These are phyloP conservation scores for Zaprionus lachaisei DNA, from an alignment of 1,140 invertebrate species.

Conservation along the genomic window DNA sequence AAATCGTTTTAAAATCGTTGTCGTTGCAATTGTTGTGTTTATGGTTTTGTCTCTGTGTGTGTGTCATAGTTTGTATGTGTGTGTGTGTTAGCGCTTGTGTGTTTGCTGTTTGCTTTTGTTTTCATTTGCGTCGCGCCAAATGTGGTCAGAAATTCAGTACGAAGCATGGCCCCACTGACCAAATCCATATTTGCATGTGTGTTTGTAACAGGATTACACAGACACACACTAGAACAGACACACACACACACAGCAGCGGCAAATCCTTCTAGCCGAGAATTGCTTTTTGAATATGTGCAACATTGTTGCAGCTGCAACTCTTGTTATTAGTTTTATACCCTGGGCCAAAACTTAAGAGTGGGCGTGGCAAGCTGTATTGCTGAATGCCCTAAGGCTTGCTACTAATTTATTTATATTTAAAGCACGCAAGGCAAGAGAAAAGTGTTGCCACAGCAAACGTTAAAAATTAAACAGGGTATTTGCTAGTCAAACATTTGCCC, in stretches of 20 bases:
- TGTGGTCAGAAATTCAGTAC: slow-evolving; percentile 28
- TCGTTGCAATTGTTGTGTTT: slow-evolving; percentile 34
- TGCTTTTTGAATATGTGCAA: slow-evolving; percentile 73
- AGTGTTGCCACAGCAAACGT: neutral
- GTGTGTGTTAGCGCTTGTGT: neutral
- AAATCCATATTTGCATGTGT: slow-evolving; percentile 39
- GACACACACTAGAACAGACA: neutral
- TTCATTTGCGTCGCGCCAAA: slow-evolving; percentile 47
- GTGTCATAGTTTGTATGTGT: slow-evolving; percentile 8
- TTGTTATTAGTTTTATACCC: slow-evolving; percentile 34
- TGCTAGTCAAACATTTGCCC: neutral
- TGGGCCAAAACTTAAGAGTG: neutral
- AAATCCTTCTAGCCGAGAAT: slow-evolving; percentile 66
- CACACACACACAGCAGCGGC: neutral
- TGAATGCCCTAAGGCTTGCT: neutral
- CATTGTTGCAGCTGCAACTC: slow-evolving; percentile 46
- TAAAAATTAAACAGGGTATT: neutral
- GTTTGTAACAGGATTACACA: slow-evolving; percentile 34
- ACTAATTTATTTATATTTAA: neutral
- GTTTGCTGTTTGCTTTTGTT: slow-evolving; percentile 47
- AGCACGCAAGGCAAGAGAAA: too few relatives aligned
- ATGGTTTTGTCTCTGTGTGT: slow-evolving; percentile 32
- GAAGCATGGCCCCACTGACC: slow-evolving; percentile 20
- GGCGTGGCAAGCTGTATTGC: neutral
- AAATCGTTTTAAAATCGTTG: slow-evolving; percentile 75